Evolutionary conservation across 1,140 invertebrate species (phyloP), one percentile per base, ranked within the genome.

Genomic region (Meteorus sp.): DNA sequence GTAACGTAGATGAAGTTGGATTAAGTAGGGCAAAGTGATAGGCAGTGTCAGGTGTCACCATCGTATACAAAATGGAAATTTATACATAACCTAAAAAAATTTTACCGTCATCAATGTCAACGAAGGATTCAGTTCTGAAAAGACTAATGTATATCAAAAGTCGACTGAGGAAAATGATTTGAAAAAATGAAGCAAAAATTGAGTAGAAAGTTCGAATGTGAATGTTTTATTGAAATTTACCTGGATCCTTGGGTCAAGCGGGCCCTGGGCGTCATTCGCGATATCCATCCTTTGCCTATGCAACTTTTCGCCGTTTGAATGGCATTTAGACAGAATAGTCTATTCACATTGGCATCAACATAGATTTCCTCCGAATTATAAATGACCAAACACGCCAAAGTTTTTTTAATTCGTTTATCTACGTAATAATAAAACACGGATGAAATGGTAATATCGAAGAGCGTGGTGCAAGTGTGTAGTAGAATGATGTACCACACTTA

Each of bases 191-290:
- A 3, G 20, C 2, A 31, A 50, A n/a, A 9, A 37, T 13, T 2
- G 15, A 48, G 9, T 31, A 25, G 22, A 33, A 22, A 53, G 19
- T 1, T 4, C 33, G 19, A 23, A 5, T 43, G 31, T 33, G 43
- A 35, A 56, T 39, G 4, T 37, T 13, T 13, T 4, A 33, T 48
- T 31, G 17, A 37, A 25, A 17, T n/a, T 17, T 44, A 77, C 78
- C 74, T 78, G 74, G 64, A 80, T 78, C 5, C 78, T 71, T 59
- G 78, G 78, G 64, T 80, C 78, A 63, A 80, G 62, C 43, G 72
- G 68, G 53, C 67, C 76, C 59, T 78, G 74, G 63, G 62, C 67
- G 63, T 76, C 75, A 66, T 78, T 75, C 64, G 71, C 63, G 68
- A 74, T 72, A 70, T 77, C 77, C 78, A 80, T 80, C 57, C 65